phyloP scores from a whole-genome alignment of 64 coral and sea anemone species.

The Stylophora pistillata region DNA sequence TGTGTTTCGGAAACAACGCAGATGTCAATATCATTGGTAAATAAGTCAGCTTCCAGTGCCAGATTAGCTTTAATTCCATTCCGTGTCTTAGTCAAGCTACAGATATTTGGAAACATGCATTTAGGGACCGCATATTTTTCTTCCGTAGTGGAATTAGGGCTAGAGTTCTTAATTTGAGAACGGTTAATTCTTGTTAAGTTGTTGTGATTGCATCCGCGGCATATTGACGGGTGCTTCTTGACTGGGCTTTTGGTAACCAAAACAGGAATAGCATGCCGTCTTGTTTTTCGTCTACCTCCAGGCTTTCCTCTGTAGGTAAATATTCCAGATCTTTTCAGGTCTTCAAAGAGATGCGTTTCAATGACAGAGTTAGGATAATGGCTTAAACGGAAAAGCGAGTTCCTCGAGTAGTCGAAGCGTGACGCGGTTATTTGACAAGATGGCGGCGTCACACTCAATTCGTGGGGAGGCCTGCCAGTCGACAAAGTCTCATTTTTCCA shows the following conservation, averaged over 20 bases:
- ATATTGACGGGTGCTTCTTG: conserved; percentile 2
- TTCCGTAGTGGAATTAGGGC: conserved; percentile 11
- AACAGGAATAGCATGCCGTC: conserved; percentile 22
- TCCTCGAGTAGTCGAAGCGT: too few relatives aligned
- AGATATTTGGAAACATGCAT: conserved; percentile 48
- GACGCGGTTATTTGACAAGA: too few relatives aligned
- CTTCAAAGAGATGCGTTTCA: conserved; percentile 13
- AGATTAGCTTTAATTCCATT: conserved; percentile 54
- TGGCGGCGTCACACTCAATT: too few relatives aligned
- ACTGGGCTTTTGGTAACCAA: conserved; percentile 26
- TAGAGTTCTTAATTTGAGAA: conserved; percentile 11
- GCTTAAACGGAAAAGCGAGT: too few relatives aligned
- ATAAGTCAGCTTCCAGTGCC: conserved; percentile 51
- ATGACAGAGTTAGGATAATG: conserved; percentile 24
- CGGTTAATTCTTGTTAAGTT: conserved; percentile 25
- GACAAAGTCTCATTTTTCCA: too few relatives aligned
- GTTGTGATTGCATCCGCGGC: conserved; percentile 19
- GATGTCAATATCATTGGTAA: too few relatives aligned
- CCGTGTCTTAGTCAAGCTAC: conserved; percentile 51
- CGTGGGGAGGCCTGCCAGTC: too few relatives aligned
- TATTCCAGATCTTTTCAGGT: too few relatives aligned
- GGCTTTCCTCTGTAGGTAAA: too few relatives aligned
- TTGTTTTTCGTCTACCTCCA: conserved; percentile 28
- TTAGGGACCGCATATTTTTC: not conserved
- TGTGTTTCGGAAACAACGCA: conserved; percentile 61